Conservation (phyloP, 2,797 vertebrate species). For the Melanotaenia maccullochi region DNA sequence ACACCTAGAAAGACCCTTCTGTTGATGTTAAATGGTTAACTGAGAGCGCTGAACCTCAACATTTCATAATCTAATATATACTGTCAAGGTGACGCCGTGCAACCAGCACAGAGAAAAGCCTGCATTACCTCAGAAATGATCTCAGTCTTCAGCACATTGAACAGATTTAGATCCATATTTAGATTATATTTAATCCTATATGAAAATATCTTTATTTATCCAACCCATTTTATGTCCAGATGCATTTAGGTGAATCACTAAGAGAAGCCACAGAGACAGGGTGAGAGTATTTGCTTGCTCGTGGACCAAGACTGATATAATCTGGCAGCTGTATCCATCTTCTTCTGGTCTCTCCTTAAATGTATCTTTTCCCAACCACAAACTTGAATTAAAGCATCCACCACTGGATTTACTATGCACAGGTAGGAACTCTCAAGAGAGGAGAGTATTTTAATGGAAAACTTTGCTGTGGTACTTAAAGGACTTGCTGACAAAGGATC, state of each 20-base stretch:
- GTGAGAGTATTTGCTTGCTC: conserved; percentile 39
- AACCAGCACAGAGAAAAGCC: background rate
- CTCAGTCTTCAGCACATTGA: background rate
- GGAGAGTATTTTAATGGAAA: background rate
- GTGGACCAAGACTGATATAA: conserved; percentile 40
- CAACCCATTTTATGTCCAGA: conserved; percentile 26
- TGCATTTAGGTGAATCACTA: conserved; percentile 29
- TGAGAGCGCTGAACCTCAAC: conserved; percentile 46
- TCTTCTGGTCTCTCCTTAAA: conserved; percentile 33
- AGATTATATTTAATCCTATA: conserved; percentile 1
- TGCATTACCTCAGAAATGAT: conserved; percentile 15
- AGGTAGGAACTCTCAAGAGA: background rate
- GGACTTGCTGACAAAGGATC: background rate
- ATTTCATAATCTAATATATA: conserved; percentile 40
- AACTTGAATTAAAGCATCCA: background rate
- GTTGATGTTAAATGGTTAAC: conserved; percentile 45
- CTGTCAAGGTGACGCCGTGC: conserved; percentile 46
- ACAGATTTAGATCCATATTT: background rate
- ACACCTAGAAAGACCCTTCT: conserved; percentile 14
- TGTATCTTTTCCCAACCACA: conserved; percentile 21
- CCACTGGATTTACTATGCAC: background rate
- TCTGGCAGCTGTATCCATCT: conserved; percentile 51
- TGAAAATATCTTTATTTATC: conserved; percentile 24
- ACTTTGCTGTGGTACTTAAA: background rate
- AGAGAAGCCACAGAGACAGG: conserved; percentile 51